Evolutionary conservation across 2,113 vertebrate species (phyloP).

Genomic region (Xyliphius kryptos): DNA sequence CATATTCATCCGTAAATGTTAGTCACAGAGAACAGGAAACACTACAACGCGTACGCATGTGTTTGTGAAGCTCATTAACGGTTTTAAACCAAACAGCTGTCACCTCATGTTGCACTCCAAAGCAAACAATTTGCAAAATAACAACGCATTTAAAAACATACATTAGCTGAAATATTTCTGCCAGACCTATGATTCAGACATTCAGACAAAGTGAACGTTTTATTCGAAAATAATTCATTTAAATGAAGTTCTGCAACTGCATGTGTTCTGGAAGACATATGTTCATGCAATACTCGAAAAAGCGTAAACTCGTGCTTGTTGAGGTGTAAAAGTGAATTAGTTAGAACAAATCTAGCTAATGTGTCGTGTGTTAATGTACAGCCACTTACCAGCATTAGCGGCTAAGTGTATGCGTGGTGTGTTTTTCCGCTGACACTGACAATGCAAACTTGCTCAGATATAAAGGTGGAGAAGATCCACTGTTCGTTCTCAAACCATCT

Average conservation of each 20-base stretch:
- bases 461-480: slow-evolving; percentile 42
- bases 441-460: slow-evolving; percentile 31
- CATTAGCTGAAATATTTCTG: background rate
- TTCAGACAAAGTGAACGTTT: background rate
- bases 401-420: background rate
- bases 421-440: slow-evolving; percentile 38
- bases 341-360: slow-evolving; percentile 36
- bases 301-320: background rate
- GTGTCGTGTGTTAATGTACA: slow-evolving; percentile 33
- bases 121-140: background rate
- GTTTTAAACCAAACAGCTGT: slow-evolving; percentile 19
- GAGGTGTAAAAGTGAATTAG: slow-evolving; percentile 30
- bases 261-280: too few species aligned
- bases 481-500: slow-evolving; percentile 46
- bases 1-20: too few species aligned
- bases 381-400: slow-evolving; percentile 27
- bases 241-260: too few species aligned
- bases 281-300: background rate
- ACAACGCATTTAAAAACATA: too few species aligned
- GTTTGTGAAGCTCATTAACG: too few species aligned
- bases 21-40: too few species aligned
- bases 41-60: too few species aligned
- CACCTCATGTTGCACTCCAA: background rate
- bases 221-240: too few species aligned
- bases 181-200: background rate